phyloP scores from a whole-genome alignment of 2,797 vertebrate species.

The Coranthus polyacanthus region DNA sequence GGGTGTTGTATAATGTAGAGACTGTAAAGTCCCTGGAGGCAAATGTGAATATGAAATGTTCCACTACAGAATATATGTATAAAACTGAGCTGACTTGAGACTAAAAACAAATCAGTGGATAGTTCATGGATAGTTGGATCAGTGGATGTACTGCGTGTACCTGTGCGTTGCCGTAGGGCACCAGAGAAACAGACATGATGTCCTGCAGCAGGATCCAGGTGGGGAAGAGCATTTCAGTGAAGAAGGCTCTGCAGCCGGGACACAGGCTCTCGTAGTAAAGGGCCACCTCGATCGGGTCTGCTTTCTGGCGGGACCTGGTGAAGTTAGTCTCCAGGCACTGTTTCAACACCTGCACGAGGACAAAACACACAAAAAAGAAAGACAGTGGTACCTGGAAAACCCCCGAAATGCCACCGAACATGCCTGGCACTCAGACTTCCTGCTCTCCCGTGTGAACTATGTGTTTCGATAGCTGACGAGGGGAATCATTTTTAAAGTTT shows the following conservation, averaged over 20 bases:
- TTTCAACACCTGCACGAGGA: slow-evolving; percentile 79
- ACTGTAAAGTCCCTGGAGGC: no score
- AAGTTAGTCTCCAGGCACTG: slow-evolving; percentile 73
- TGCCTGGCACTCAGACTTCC: no score
- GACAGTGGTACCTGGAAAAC: no score
- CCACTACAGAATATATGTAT: no score
- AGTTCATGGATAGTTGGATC: no score
- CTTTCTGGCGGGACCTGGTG: slow-evolving; percentile 35
- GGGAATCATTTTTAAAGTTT: no score
- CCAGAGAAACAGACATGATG: slow-evolving; percentile 87
- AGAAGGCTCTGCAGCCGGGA: slow-evolving; percentile 84
- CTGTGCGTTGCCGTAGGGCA: slow-evolving; percentile 93
- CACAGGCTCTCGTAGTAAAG: slow-evolving; percentile 95
- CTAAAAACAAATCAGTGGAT: background rate
- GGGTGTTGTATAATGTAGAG: no score
- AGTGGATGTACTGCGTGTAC: slow-evolving; percentile 71
- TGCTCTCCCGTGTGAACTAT: no score
- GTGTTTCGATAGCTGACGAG: no score
- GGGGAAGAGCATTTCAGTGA: slow-evolving; percentile 83
- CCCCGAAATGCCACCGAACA: no score
- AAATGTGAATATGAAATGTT: no score
- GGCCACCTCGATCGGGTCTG: slow-evolving; percentile 75
- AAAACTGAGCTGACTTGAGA: background rate
- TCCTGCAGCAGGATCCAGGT: slow-evolving; percentile 85
- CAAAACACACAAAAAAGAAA: background rate